phyloP scores from a whole-genome alignment of 2,888 invertebrate genomes.

The Exocentrus adspersus region DNA sequence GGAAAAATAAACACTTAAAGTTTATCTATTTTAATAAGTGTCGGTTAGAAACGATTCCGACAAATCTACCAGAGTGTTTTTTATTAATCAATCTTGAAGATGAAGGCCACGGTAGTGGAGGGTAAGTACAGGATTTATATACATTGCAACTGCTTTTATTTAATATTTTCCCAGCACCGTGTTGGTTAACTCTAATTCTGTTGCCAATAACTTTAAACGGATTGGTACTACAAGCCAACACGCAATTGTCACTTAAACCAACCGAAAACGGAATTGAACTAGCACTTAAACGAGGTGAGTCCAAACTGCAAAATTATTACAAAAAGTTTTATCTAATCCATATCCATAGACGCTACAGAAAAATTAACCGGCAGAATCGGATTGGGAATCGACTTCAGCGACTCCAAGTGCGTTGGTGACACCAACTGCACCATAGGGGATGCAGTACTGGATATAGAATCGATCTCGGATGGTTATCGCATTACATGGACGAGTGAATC shows the following conservation, averaged over 20 bases:
- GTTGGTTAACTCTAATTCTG: neutral
- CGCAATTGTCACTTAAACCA: neutral
- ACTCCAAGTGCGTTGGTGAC: neutral
- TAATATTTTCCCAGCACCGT: neutral
- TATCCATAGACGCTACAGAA: neutral
- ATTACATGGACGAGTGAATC: slow-evolving; percentile 30
- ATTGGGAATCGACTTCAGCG: neutral
- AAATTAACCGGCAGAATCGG: neutral
- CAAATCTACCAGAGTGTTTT: no score
- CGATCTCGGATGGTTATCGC: neutral
- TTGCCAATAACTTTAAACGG: neutral
- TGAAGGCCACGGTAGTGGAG: no score
- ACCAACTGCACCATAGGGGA: neutral
- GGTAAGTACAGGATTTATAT: no score
- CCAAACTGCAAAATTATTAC: no score
- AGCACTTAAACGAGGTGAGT: slow-evolving; percentile 9
- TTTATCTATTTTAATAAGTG: no score
- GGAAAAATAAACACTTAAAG: no score
- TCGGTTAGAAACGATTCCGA: no score
- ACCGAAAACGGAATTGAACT: slow-evolving; percentile 12
- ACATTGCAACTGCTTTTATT: no score
- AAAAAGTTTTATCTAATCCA: neutral
- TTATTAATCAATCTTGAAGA: no score
- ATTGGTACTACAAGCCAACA: neutral
- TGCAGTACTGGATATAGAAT: neutral